These are phyloP conservation scores for Drosophila tanythrix DNA, from an alignment of 2,888 invertebrate genomes.

Conservation along the genomic window DNA sequence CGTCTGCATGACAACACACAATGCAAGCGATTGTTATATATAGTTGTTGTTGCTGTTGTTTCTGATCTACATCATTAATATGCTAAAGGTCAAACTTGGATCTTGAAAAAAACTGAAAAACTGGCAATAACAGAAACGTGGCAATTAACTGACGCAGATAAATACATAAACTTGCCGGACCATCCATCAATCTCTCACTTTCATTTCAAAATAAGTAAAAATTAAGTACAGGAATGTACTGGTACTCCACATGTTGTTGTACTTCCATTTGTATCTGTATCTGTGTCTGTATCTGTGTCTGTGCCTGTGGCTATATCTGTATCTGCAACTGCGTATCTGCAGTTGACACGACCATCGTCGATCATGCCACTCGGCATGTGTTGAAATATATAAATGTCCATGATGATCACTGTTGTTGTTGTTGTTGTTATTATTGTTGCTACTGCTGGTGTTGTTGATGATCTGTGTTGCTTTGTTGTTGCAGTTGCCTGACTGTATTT, in stretches of 20 bases:
- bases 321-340: slow-evolving; percentile 38
- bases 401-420: slow-evolving; percentile 41
- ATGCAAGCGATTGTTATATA: slow-evolving; percentile 50
- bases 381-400: slow-evolving; percentile 53
- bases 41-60: slow-evolving; percentile 8
- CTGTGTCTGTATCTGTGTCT: slow-evolving; percentile 30
- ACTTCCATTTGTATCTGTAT: slow-evolving; percentile 13
- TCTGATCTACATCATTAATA: slow-evolving; percentile 58
- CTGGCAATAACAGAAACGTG: slow-evolving; percentile 16
- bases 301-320: slow-evolving; percentile 15
- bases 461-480: slow-evolving; percentile 23
- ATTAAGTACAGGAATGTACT: slow-evolving; percentile 47
- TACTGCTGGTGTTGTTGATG: slow-evolving; percentile 22
- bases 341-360: slow-evolving; percentile 51
- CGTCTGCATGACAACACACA: slow-evolving; percentile 36
- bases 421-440: slow-evolving; percentile 14
- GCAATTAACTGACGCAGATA: slow-evolving; percentile 52
- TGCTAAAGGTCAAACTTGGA: slow-evolving; percentile 53
- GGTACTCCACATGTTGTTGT: slow-evolving; percentile 31
- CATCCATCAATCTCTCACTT: slow-evolving; percentile 77
- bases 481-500: slow-evolving; percentile 18
- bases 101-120: slow-evolving; percentile 10
- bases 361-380: slow-evolving; percentile 50
- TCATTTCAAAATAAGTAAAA: slow-evolving; percentile 50
- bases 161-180: slow-evolving; percentile 32